Base-by-base conservation (phyloP, 2,888 invertebrate species). In the Drosophila quinaria region DNA sequence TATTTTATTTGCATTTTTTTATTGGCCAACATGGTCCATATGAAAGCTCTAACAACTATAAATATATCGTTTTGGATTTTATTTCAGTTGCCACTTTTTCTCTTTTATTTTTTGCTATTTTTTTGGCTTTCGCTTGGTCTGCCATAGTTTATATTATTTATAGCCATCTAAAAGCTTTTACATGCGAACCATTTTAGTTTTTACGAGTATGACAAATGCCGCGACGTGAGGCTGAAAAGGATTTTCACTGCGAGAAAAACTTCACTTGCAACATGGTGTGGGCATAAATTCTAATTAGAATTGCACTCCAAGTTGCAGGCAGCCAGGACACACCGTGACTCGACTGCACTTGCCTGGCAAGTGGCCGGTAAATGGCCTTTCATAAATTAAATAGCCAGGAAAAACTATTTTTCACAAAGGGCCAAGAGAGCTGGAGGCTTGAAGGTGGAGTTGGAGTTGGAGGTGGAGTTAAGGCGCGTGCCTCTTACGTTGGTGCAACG, bases 281-380 rank as follows among this genome's bases (percentile, higher is more conserved):
- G 81, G 82, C 87, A 87, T 90, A 87, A 90, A 82, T 90, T 84
- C 86, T 80, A 90, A 89, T 89, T 89, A 86, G 76, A 74, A 70
- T 51, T 55, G 63, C 71, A 62, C 62, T 69, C 50, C 55, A 79
- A 85, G 67, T 74, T 82, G 70, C 49, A 31, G 64, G 60, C 56
- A 31, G 64, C 58, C 56, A 70, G 72, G 62, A 74, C 51, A 47
- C 61, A n/a, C n/a, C n/a, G n/a, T n/a, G 33, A 33, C 70, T 49
- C 13, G 35, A 35, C 5, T 41, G 47, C 42, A 44, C 55, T 41
- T 55, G 60, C 44, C 59, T 33, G 60, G 42, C 42, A 74, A 78
- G 75, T 74, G 75, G 19, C 58, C 63, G 42, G 47, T 70, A 74
- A 78, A 78, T 80, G 71, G 72, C 44, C 66, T 73, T 74, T 77